Conservation (phyloP, 1,140 invertebrate species). For the Zaprionus ghesquierei region DNA sequence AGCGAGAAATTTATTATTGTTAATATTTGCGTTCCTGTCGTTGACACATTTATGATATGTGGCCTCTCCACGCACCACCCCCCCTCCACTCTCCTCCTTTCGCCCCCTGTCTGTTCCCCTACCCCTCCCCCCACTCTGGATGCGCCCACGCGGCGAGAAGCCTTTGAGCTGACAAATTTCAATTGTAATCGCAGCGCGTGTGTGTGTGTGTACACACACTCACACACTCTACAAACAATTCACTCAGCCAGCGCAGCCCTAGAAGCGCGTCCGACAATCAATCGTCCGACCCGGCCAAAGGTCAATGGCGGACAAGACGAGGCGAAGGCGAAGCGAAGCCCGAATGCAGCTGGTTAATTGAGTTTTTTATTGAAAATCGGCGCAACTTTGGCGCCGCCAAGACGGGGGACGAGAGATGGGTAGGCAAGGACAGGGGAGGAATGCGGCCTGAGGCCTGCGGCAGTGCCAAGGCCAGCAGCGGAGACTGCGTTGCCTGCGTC, state of each 20-base stretch:
- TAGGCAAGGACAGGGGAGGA: not conserved
- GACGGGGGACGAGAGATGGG: not conserved
- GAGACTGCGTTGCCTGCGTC: not conserved
- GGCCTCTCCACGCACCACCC: not conserved
- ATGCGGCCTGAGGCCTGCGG: not conserved
- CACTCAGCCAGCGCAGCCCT: conserved; percentile 52
- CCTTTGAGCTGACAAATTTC: conserved; percentile 41
- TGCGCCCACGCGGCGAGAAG: conserved; percentile 26
- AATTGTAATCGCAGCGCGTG: conserved; percentile 19
- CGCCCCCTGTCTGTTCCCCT: not conserved
- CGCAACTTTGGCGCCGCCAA: conserved; percentile 20
- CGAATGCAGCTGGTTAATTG: conserved; percentile 62
- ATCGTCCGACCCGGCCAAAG: conserved; percentile 37
- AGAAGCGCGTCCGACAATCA: conserved; percentile 28
- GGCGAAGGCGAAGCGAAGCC: conserved; percentile 5
- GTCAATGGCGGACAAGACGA: conserved; percentile 28
- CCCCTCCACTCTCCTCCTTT: not conserved
- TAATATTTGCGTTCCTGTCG: conserved; percentile 44
- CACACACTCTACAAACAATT: conserved; percentile 11
- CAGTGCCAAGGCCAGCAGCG: not conserved
- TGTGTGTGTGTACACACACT: not conserved
- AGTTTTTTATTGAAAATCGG: conserved; percentile 50
- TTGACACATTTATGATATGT: conserved; percentile 47
- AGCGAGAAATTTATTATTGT: conserved; percentile 41
- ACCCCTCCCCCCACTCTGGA: not conserved